Evolutionary conservation across 2,113 vertebrate genomes (phyloP), one percentile per base, ranked within the genome.

Genomic region (Kryptolebias marmoratus): DNA sequence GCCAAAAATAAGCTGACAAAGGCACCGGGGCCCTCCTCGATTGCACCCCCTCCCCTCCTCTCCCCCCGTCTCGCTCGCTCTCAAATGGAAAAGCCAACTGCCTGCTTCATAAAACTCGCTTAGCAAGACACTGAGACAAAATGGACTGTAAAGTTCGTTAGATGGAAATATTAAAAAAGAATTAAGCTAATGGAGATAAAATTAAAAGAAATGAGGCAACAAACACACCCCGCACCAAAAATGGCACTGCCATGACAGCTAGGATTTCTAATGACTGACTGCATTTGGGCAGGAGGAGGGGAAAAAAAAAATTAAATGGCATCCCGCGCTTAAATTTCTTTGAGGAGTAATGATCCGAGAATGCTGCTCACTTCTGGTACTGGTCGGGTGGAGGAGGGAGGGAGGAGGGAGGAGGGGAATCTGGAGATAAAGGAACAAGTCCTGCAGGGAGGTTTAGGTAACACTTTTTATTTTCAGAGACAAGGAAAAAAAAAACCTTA

Each of bases 121-220:
- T 98, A 97, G 97, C 97, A 98, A 88, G 97, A 99, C 97, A 98
- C 96, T 97, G 96, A 98, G 97, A 99, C 97, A 99, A 98, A 99
- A 99, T 99, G 98, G 97, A 98, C 97, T 99, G 98, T 98, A 99
- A 99, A 99, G 98, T 98, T 99, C 96, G 96, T 98, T 98, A 98
- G 97, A 99, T 98, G 97, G 95, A 99, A 99, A 99, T 99, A 99
- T 99, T 99, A 99, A 98, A 99, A 98, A 99, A 98, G 96, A 98
- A 99, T 99, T 98, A 99, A 98, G 97, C 96, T 99, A 99, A 99
- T 99, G 98, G 97, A 99, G 97, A 98, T 99, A 98, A 98, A 99
- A 99, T 99, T 99, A 99, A 99, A 99, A 99, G 98, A 99, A 98
- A 99, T 99, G 97, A 99, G 97, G 96, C 97, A 99, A 99, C 97